A percentile compares a stretch with the other conserved stretches of the same genome.
These are phyloP conservation scores for Pseudococcus jackbeardsleyi DNA, from an alignment of 2,888 invertebrate species.

Conservation along the genomic window DNA sequence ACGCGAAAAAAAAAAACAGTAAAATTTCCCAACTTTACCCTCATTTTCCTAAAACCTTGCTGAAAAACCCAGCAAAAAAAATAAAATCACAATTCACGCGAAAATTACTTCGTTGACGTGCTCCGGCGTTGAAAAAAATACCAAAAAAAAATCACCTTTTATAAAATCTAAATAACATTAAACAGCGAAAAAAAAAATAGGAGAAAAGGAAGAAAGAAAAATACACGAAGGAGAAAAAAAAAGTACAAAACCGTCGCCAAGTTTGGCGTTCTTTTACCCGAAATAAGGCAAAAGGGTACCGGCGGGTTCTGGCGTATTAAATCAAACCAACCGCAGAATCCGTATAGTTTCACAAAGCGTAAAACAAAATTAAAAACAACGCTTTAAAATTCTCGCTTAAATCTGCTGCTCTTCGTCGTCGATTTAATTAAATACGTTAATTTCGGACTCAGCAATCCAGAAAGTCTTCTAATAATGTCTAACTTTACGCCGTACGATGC, in stretches of 20 bases:
- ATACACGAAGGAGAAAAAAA: not conserved
- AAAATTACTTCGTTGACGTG: not conserved
- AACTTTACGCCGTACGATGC: not conserved
- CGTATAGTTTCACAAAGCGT: conserved; percentile 34
- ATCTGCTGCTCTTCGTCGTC: conserved; percentile 22
- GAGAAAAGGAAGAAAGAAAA: not conserved
- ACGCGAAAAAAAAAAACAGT: no score
- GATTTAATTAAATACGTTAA: conserved; percentile 41
- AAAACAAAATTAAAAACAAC: conserved; percentile 40
- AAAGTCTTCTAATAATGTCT: conserved; percentile 22
- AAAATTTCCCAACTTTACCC: no score
- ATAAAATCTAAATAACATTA: conserved; percentile 2
- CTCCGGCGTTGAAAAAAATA: not conserved
- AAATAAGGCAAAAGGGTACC: not conserved
- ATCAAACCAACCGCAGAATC: conserved; percentile 23
- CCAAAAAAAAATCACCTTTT: not conserved
- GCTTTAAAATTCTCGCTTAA: conserved; percentile 27
- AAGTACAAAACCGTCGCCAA: not conserved
- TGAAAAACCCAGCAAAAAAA: not conserved
- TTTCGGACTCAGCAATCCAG: conserved; percentile 17
- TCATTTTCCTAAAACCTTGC: no score
- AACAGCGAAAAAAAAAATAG: not conserved
- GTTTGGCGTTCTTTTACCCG: not conserved
- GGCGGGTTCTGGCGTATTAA: not conserved
- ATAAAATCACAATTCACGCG: not conserved